Conservation (phyloP, 2,797 vertebrate species). For the Enoplosus armatus region DNA sequence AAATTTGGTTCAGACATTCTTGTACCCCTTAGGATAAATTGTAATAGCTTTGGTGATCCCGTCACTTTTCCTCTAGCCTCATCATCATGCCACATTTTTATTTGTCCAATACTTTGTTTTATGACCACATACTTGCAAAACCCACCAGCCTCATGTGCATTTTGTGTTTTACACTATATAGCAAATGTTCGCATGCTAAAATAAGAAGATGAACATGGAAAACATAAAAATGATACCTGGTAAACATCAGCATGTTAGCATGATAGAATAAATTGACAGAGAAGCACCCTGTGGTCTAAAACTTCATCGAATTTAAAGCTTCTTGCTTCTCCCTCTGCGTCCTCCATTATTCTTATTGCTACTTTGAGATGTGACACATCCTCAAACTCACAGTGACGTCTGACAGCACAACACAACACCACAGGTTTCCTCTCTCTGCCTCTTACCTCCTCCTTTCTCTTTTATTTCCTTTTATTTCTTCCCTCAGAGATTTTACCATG, state of each 20-base stretch:
- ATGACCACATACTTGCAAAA: not conserved
- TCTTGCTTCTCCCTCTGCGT: slow-evolving; percentile 12
- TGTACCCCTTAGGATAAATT: not conserved
- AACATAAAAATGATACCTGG: not conserved
- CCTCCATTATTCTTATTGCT: slow-evolving; percentile 24
- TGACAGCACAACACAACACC: slow-evolving; percentile 48
- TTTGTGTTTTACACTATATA: not conserved
- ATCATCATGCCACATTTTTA: not conserved
- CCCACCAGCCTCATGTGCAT: not conserved
- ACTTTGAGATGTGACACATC: slow-evolving; percentile 35
- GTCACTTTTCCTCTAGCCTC: too few species aligned
- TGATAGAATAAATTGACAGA: not conserved
- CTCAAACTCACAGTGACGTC: slow-evolving; percentile 34
- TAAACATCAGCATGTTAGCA: not conserved
- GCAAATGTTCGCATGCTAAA: not conserved
- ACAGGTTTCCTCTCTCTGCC: slow-evolving; percentile 46
- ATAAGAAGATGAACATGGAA: not conserved
- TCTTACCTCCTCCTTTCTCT: slow-evolving; percentile 33
- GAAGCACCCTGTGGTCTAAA: not conserved
- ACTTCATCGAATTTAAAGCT: not conserved
- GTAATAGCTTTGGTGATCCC: not conserved
- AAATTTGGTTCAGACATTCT: not conserved
- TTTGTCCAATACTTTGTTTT: not conserved
- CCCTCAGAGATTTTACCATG: slow-evolving; percentile 46
- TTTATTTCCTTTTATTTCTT: slow-evolving; percentile 33